These are phyloP conservation scores for Lucinisca nassula DNA, from an alignment of 2,888 invertebrate species.

Conservation along the genomic window DNA sequence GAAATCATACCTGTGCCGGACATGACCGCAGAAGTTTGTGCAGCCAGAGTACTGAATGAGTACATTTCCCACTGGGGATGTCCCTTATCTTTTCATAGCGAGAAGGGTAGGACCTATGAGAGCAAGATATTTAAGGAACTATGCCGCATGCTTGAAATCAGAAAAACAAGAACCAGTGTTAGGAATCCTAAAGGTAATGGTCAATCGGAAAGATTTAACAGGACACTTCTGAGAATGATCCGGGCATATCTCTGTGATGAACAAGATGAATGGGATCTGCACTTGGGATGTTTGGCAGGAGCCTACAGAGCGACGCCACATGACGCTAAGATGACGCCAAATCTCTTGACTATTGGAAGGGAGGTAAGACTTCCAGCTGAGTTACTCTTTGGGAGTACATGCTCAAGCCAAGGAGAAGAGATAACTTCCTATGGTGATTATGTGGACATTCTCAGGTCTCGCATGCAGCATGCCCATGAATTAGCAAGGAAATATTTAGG, in stretches of 20 bases:
- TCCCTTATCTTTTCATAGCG: slow-evolving; percentile 32
- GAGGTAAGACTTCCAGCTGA: slow-evolving; percentile 53
- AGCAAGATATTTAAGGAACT: slow-evolving; percentile 33
- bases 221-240: slow-evolving; percentile 50
- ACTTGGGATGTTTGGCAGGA: slow-evolving; percentile 57
- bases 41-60: slow-evolving; percentile 26
- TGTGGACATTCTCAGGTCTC: background rate
- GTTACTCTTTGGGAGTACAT: slow-evolving; percentile 27
- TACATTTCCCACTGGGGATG: slow-evolving; percentile 46
- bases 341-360: slow-evolving; percentile 55
- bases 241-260: slow-evolving; percentile 51
- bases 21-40: slow-evolving; percentile 47
- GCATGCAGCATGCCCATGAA: slow-evolving; percentile 5
- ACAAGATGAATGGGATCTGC: slow-evolving; percentile 65
- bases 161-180: slow-evolving; percentile 45
- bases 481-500: slow-evolving; percentile 4
- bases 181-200: slow-evolving; percentile 62
- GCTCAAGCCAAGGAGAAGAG: background rate
- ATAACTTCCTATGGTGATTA: slow-evolving; percentile 14
- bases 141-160: slow-evolving; percentile 25
- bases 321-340: slow-evolving; percentile 52
- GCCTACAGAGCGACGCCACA: slow-evolving; percentile 59
- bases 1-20: slow-evolving; percentile 36
- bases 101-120: slow-evolving; percentile 36
- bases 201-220: slow-evolving; percentile 54